Evolutionary conservation across 2,888 invertebrate species (phyloP), one percentile per base, ranked within the genome.

Genomic region (Eristalis tenax): DNA sequence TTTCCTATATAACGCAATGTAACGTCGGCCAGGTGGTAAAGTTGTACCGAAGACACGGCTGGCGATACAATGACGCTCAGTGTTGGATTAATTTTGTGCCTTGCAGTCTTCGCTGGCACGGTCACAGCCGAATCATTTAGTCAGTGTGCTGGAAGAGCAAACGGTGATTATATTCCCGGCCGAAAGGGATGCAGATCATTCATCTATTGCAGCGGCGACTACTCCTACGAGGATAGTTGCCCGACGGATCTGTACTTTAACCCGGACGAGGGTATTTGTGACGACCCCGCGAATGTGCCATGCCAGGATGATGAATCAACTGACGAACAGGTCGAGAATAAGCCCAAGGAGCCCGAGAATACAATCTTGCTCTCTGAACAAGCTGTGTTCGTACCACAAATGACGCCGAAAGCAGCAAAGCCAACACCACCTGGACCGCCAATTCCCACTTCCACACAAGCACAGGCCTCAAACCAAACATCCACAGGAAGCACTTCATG

Each of bases 161-260:
- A 23, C 15, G 22, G 18, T 26, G 26, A 38, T 15, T 77, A 23
- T 5, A 28, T 69, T 32, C 40, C 68, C 1, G 32, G n/a, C 32
- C 2, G 13, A 23, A 57, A 5, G 11, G 2, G 22, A 15, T 77
- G 76, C 61, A 43, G 43, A 8, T 77, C 76, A 2, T 77, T 50
- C 61, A 69, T 77, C n/a, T 77, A 28, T 6, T 59, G 59, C 26
- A 6, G 59, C 13, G 59, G 26, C 5, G 59, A 59, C 0, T 13
- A 63, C 4, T 87, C 86, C 1, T 87, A 50, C 35, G 75, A 79
- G 18, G 57, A 59, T 6, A 57, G 13, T n/a, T 87, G 86, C 18
- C 66, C 86, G 3, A 0, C 32, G 2, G 83, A 59, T 0, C 11
- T 71, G 13, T 56, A 43, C 0, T 83, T 83, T 11, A 71, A 83